phyloP scores from a whole-genome alignment of 1,140 invertebrate genomes.

The Vanessa atalanta region DNA sequence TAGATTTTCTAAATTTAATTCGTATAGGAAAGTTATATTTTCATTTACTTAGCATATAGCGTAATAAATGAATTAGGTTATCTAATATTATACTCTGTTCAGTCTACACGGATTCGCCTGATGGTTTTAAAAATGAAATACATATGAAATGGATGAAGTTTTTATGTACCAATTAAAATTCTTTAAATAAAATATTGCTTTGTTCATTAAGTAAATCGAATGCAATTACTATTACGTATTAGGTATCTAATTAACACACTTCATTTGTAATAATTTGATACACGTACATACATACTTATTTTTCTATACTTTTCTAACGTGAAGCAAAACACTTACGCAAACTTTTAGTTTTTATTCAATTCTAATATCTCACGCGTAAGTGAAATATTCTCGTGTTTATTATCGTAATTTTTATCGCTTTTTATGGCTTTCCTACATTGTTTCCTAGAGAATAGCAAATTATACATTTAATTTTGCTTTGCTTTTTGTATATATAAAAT shows the following conservation, averaged over 20 bases:
- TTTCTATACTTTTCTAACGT: constrained; percentile 14
- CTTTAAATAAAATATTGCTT: constrained; percentile 21
- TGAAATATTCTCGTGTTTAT: too few relatives aligned
- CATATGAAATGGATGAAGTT: constrained; percentile 7
- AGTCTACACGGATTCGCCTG: constrained; percentile 1
- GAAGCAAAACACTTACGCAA: constrained; percentile 7
- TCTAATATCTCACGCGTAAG: not conserved
- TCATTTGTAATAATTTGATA: constrained; percentile 44
- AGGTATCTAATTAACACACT: constrained; percentile 56
- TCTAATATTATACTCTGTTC: not conserved
- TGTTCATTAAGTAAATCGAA: constrained; percentile 30
- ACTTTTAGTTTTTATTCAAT: not conserved
- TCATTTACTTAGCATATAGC: not conserved
- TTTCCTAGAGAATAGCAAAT: too few relatives aligned
- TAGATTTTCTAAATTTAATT: constrained; percentile 23
- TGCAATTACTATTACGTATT: constrained; percentile 37
- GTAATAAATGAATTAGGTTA: not conserved
- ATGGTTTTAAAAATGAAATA: constrained; percentile 5
- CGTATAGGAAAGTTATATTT: constrained; percentile 16
- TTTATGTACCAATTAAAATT: constrained; percentile 28
- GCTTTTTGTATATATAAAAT: too few relatives aligned
- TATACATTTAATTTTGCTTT: too few relatives aligned
- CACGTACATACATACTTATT: constrained; percentile 6
- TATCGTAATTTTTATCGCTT: too few relatives aligned
- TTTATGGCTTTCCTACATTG: too few relatives aligned